phyloP scores from a whole-genome alignment of 2,797 vertebrate species.

The Fringilla coelebs region DNA sequence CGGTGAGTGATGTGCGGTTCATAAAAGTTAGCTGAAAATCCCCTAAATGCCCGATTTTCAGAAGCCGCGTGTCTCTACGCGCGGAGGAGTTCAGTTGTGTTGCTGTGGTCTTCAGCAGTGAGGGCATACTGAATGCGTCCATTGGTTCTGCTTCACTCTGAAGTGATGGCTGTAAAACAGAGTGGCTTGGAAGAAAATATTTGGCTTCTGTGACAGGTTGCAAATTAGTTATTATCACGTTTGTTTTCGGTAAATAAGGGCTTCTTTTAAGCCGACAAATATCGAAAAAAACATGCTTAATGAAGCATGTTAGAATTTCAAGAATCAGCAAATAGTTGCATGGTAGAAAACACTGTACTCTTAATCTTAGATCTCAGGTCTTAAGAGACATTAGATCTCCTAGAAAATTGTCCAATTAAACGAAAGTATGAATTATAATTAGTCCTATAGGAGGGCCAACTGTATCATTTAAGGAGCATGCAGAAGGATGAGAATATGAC shows the following conservation, averaged over 20 bases:
- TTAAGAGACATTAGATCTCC: not conserved
- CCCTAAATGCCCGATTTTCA: accelerated
- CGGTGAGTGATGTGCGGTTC: not conserved
- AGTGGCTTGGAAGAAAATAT: accelerated
- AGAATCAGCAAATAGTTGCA: not conserved
- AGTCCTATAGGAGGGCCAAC: not conserved
- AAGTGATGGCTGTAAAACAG: not conserved
- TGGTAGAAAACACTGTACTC: not conserved
- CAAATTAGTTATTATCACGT: accelerated
- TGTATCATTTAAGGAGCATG: not conserved
- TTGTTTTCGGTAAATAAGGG: not conserved
- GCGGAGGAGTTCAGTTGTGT: accelerated
- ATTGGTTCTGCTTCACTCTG: accelerated
- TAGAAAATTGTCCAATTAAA: not conserved
- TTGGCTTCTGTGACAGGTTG: not conserved
- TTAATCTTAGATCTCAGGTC: not conserved
- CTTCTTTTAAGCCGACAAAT: not conserved
- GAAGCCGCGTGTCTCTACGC: accelerated
- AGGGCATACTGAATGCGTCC: accelerated
- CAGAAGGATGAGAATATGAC: not conserved
- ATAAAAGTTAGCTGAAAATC: not conserved
- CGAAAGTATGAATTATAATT: not conserved
- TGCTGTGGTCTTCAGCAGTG: not conserved
- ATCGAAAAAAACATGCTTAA: accelerated
- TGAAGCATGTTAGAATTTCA: not conserved